These are phyloP conservation scores for Drosophila aldrichi DNA, from an alignment of 2,888 invertebrate species.

Conservation along the genomic window DNA sequence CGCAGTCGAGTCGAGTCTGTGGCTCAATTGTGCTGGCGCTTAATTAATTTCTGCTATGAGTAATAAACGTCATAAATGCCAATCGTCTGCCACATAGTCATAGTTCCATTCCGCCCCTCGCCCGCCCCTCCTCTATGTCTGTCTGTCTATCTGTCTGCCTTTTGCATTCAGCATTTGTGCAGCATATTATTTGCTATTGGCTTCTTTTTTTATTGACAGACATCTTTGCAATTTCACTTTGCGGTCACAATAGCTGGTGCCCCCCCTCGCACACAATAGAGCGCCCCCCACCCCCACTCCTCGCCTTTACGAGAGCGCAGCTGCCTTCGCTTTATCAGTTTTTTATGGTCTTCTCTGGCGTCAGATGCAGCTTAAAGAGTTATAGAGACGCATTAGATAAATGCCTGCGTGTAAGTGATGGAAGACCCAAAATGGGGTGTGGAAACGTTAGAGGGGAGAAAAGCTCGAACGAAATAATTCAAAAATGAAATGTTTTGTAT, in stretches of 20 bases:
- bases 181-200: constrained; percentile 73
- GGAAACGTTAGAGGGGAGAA: background rate
- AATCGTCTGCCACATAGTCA: constrained; percentile 32
- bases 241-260: constrained; percentile 48
- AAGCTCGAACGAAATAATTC: background rate
- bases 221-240: constrained; percentile 69
- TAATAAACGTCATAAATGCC: constrained; percentile 72
- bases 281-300: background rate
- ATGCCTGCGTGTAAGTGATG: background rate
- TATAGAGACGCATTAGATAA: constrained; percentile 10
- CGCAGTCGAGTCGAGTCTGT: background rate
- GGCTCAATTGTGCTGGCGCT: constrained; percentile 49
- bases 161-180: constrained; percentile 61
- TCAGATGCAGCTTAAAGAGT: constrained; percentile 29
- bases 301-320: background rate
- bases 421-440: background rate
- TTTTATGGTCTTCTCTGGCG: constrained; percentile 16
- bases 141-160: background rate
- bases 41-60: constrained; percentile 71
- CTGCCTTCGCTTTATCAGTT: constrained; percentile 23
- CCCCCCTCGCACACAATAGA: background rate
- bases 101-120: background rate
- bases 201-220: constrained; percentile 59
- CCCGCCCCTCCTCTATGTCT: background rate
- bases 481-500: background rate